Conservation (phyloP, 2,888 invertebrate genomes). For the Caenorhabditis sp. region DNA sequence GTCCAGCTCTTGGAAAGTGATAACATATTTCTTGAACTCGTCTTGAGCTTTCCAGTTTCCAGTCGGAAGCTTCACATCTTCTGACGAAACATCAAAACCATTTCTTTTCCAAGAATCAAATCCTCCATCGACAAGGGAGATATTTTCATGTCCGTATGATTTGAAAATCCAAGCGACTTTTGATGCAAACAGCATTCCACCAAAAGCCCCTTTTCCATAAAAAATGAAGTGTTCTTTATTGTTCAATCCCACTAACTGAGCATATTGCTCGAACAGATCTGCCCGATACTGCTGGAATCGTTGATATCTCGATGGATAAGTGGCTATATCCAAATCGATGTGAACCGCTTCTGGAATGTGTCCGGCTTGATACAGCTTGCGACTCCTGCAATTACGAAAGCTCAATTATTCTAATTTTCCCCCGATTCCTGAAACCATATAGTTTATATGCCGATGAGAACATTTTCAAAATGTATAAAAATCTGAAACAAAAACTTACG, state of each 20-base stretch:
- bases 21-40: conserved; percentile 53
- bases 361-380: conserved; percentile 65
- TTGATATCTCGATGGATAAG: conserved; percentile 77
- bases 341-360: conserved; percentile 78
- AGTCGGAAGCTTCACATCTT: conserved; percentile 55
- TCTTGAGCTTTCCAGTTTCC: conserved; percentile 75
- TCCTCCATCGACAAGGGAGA: conserved; percentile 78
- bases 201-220: conserved; percentile 77
- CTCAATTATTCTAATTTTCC: no score
- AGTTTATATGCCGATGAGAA: no score
- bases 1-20: conserved; percentile 77
- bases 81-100: conserved; percentile 67
- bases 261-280: conserved; percentile 76
- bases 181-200: conserved; percentile 79
- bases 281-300: conserved; percentile 76
- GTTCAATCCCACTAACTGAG: conserved; percentile 75
- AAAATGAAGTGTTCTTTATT: conserved; percentile 77
- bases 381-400: conserved; percentile 58
- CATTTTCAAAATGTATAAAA: no score
- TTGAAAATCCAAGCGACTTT: conserved; percentile 79
- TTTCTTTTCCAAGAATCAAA: conserved; percentile 73
- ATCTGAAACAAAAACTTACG: conserved; percentile 46
- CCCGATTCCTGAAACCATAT: no score
- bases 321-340: conserved; percentile 75
- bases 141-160: conserved; percentile 78